phyloP scores from a whole-genome alignment of 2,113 vertebrate genomes.

The Alaudala cheleensis region DNA sequence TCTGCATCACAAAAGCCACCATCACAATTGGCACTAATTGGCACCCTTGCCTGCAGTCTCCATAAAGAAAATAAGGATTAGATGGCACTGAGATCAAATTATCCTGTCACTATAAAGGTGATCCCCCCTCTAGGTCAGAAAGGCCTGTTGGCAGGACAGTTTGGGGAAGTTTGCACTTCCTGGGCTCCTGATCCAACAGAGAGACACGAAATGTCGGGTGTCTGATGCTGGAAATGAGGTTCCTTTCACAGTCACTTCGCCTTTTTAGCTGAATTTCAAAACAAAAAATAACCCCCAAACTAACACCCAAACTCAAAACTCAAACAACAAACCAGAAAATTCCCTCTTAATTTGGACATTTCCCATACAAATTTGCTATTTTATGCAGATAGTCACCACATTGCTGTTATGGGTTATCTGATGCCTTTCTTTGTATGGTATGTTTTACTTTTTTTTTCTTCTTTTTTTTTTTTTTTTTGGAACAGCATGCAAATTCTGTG shows the following conservation, averaged over 20 bases:
- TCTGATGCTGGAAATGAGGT: not conserved
- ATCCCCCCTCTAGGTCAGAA: conserved; percentile 29
- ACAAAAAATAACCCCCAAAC: not conserved
- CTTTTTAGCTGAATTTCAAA: conserved; percentile 17
- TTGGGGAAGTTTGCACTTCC: conserved; percentile 35
- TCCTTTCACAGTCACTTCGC: not conserved
- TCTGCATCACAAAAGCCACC: conserved; percentile 72
- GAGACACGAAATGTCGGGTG: not conserved
- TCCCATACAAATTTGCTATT: conserved; percentile 21
- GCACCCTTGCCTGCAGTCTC: conserved; percentile 59
- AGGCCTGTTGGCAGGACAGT: conserved; percentile 37
- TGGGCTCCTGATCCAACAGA: fast-evolving
- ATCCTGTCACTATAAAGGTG: conserved; percentile 66
- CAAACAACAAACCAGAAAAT: conserved; percentile 40
- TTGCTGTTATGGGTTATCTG: not conserved
- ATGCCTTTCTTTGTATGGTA: not conserved
- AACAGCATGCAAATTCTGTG: conserved; percentile 46
- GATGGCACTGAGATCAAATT: conserved; percentile 68
- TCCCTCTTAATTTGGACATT: conserved; percentile 32
- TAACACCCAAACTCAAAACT: conserved; percentile 12
- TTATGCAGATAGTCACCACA: conserved; percentile 1
- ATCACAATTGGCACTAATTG: conserved; percentile 73
- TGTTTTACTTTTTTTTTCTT: fast-evolving
- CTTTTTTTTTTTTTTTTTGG: not conserved
- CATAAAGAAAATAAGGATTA: conserved; percentile 58